phyloP scores from a whole-genome alignment of 2,113 vertebrate species.

The Pterophyllum scalare region DNA sequence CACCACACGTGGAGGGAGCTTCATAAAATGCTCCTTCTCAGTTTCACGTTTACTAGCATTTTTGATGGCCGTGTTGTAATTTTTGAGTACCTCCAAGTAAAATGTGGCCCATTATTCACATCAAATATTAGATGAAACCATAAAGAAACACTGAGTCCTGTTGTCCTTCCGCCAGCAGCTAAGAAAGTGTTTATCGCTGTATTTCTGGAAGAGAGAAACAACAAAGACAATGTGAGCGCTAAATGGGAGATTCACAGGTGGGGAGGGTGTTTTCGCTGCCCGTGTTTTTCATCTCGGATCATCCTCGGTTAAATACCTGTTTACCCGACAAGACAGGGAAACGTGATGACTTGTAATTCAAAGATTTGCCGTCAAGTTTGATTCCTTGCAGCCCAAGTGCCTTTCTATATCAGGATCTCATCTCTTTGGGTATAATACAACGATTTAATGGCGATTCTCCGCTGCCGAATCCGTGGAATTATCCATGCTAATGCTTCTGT shows the following conservation, averaged over 20 bases:
- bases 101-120: neutral
- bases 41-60: neutral
- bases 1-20: neutral
- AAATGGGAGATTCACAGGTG: slow-evolving; percentile 4
- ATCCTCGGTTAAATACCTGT: slow-evolving; percentile 69
- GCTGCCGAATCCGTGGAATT: slow-evolving; percentile 75
- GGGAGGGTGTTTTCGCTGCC: neutral
- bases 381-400: slow-evolving; percentile 46
- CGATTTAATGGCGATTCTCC: slow-evolving; percentile 81
- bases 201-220: neutral
- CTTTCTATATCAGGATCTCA: slow-evolving; percentile 75
- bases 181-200: neutral
- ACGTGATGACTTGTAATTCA: slow-evolving; percentile 68
- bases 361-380: slow-evolving; percentile 71
- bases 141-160: neutral
- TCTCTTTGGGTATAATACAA: slow-evolving; percentile 76
- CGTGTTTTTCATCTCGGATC: slow-evolving; percentile 2
- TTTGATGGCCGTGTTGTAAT: neutral
- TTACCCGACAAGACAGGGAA: slow-evolving; percentile 56
- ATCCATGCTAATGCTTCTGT: slow-evolving; percentile 82
- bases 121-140: neutral
- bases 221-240: neutral
- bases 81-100: neutral
- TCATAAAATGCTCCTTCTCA: neutral
- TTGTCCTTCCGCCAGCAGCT: neutral